Evolutionary conservation across 2,113 vertebrate genomes (phyloP).

Genomic region (Ivindomyrus marchei): DNA sequence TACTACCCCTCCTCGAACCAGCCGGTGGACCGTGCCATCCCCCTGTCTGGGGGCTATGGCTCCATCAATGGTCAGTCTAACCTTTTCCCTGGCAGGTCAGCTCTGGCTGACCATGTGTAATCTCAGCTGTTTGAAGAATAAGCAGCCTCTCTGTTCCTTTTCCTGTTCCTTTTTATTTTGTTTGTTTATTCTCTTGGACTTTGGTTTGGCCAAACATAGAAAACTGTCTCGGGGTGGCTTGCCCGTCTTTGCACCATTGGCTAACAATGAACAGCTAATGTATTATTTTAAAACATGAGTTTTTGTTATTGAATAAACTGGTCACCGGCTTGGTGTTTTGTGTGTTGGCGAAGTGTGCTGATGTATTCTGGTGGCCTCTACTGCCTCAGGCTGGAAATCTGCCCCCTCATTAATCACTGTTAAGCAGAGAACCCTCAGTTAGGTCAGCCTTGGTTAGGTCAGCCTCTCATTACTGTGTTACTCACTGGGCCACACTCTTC

Average conservation of each 20-base stretch:
- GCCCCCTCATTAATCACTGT: conserved; percentile 27
- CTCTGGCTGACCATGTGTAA: not conserved
- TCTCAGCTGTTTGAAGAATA: not conserved
- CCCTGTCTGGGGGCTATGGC: conserved; percentile 67
- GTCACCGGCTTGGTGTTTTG: conserved; percentile 11
- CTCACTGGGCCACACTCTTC: not conserved
- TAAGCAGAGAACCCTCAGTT: conserved; percentile 13
- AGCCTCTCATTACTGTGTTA: conserved; percentile 21
- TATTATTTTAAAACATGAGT: conserved; percentile 13
- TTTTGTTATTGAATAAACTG: conserved; percentile 17
- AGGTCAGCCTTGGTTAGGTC: conserved; percentile 12
- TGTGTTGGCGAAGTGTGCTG: not conserved
- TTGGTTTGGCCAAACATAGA: not conserved
- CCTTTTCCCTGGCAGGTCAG: not conserved
- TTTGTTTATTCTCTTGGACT: not conserved
- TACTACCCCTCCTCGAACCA: conserved; percentile 73
- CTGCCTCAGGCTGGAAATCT: conserved; percentile 5
- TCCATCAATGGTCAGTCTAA: conserved; percentile 55
- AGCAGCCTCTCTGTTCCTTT: not conserved
- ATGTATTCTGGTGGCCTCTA: not conserved
- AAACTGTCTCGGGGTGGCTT: not conserved
- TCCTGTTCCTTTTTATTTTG: not conserved
- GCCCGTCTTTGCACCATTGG: not conserved
- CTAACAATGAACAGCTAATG: not conserved
- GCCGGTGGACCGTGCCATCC: conserved; percentile 70